These are phyloP conservation scores for Centruroides sculpturatus DNA, from an alignment of 1,140 invertebrate genomes.

Conservation along the genomic window DNA sequence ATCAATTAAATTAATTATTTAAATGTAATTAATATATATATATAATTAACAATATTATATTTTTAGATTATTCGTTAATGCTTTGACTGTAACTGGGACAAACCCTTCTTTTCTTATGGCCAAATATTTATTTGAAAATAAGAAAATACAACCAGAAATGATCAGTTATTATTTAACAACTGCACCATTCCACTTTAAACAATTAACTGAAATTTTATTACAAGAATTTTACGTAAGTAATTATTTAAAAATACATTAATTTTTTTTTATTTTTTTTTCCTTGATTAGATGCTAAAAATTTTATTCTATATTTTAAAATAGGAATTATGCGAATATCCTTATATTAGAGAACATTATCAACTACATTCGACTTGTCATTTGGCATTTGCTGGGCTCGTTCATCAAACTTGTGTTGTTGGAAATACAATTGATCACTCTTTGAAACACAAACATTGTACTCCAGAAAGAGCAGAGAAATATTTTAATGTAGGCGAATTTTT, in stretches of 20 bases:
- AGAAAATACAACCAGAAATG: not conserved
- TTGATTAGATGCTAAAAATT: not conserved
- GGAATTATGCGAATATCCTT: conserved; percentile 2
- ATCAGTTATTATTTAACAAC: conserved; percentile 2
- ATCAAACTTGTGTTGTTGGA: conserved; percentile 6
- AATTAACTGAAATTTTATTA: conserved; percentile 1
- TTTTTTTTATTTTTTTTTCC: not conserved
- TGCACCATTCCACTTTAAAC: conserved; percentile 3
- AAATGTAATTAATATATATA: not conserved
- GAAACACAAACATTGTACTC: not conserved
- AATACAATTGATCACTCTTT: conserved; percentile 1
- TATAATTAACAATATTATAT: not conserved
- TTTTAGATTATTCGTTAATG: conserved; percentile 9
- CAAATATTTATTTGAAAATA: conserved; percentile 7
- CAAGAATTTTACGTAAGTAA: conserved; percentile 1
- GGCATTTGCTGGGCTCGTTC: not conserved
- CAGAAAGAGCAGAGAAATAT: conserved; percentile 6
- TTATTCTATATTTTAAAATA: not conserved
- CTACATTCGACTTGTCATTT: not conserved
- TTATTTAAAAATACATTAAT: not conserved
- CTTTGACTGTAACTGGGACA: conserved; percentile 1
- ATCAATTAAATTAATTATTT: no score
- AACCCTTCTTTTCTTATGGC: conserved; percentile 8
- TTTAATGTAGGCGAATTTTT: conserved; percentile 4
- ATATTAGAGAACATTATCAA: not conserved